Base-by-base conservation (phyloP, 2,888 invertebrate genomes). In the Papilio elwesi region DNA sequence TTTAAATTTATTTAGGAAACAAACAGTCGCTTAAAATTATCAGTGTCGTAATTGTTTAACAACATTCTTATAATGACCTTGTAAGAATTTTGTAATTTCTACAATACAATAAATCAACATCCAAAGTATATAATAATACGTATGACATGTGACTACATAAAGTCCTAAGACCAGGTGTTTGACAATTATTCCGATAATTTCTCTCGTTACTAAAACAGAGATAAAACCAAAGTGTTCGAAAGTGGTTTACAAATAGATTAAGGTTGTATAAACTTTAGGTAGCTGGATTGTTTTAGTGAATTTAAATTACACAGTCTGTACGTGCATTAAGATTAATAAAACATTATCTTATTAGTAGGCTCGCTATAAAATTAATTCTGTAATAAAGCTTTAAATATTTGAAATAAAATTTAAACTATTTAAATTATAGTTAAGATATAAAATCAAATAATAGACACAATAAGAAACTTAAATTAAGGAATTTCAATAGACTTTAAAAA, bases 181-280 rank as follows among this genome's bases (percentile, higher is more conserved):
- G 69, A 69, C 69, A 69, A 71, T 65, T 66, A 57, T 57, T 71
- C 49, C 49, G 65, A 66, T 49, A 66, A 71, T 57, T 65, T 65
- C 70, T 51, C 48, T 55, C 70, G 36, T 48, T 55, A 48, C 11
- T 16, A 13, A 71, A 65, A 71, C 70, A 57, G 51, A 71, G 70
- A 71, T 71, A 71, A 71, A 71, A 71, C 65, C 57, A 65, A 65
- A 65, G 65, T 65, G 70, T 71, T 71, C 65, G 53, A 66, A 59
- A 71, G 52, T 57, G 70, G 70, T 71, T 65, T 66, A 71, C 70
- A 71, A 71, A 71, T 71, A 71, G 70, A 66, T 71, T 71, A 71
- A 71, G 70, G 66, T 71, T 52, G 65, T 57, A 12, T 38, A 71
- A 71, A 71, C 57, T 71, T 71, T 57, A 12, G 57, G 65, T 51